Conservation (phyloP, 2,797 vertebrate genomes). For the Catostomus latipinnis region DNA sequence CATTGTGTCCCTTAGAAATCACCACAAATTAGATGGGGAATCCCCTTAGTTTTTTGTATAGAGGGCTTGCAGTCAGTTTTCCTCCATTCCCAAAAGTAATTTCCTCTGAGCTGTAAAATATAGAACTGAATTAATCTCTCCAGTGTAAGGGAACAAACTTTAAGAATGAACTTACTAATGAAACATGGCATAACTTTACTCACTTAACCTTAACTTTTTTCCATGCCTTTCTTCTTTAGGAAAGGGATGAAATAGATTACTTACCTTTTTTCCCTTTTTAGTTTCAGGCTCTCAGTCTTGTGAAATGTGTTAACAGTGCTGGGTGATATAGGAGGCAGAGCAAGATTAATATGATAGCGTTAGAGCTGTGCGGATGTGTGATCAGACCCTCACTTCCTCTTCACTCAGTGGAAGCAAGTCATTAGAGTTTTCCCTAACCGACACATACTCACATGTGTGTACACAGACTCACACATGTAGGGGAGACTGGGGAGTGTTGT, state of each 20-base stretch:
- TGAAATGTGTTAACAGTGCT: slow-evolving; percentile 25
- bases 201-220: neutral
- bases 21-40: slow-evolving; percentile 17
- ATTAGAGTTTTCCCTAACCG: slow-evolving; percentile 28
- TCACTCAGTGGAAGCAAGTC: slow-evolving; percentile 45
- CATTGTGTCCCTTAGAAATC: neutral
- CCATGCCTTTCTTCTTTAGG: slow-evolving; percentile 8
- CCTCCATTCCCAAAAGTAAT: slow-evolving; percentile 45
- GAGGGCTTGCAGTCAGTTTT: neutral
- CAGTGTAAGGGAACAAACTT: slow-evolving; percentile 39
- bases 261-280: slow-evolving; percentile 3
- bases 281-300: slow-evolving; percentile 10
- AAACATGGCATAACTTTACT: slow-evolving; percentile 31
- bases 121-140: slow-evolving; percentile 45
- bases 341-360: slow-evolving; percentile 50
- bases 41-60: slow-evolving; percentile 10
- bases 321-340: slow-evolving; percentile 31
- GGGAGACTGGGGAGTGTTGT: too few species aligned
- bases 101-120: slow-evolving; percentile 49
- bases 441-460: neutral
- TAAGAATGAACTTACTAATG: slow-evolving; percentile 42
- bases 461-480: slow-evolving; percentile 2
- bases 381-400: slow-evolving; percentile 43
- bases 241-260: slow-evolving; percentile 15
- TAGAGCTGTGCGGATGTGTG: slow-evolving; percentile 29